phyloP scores from a whole-genome alignment of 2,888 invertebrate species.

The Diachrysia chrysitis region DNA sequence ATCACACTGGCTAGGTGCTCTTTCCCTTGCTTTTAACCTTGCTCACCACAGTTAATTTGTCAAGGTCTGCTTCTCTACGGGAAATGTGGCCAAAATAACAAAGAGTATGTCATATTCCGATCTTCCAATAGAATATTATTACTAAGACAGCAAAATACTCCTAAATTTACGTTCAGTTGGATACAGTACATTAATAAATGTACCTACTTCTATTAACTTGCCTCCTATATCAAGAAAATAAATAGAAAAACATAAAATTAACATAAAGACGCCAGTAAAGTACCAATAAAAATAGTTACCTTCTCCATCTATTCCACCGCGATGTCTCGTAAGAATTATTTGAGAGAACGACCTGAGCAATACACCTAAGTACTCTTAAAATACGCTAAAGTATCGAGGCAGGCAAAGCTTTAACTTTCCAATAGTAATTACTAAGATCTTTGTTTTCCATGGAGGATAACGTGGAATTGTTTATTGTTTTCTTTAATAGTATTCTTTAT shows the following conservation, averaged over 20 bases:
- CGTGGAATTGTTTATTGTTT: too few species aligned
- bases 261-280: constrained; percentile 57
- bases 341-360: constrained; percentile 57
- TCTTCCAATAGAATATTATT: not conserved
- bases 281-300: constrained; percentile 64
- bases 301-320: constrained; percentile 46
- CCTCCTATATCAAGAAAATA: not conserved
- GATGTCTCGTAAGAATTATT: constrained; percentile 69
- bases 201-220: not conserved
- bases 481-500: too few species aligned
- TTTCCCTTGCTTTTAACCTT: too few species aligned
- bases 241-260: constrained; percentile 14
- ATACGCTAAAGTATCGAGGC: constrained; percentile 54
- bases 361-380: constrained; percentile 65
- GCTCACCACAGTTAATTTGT: too few species aligned
- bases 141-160: not conserved
- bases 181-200: not conserved
- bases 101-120: too few species aligned
- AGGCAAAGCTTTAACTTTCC: constrained; percentile 32
- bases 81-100: too few species aligned
- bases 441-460: not conserved
- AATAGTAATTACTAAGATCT: constrained; percentile 1
- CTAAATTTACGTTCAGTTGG: not conserved
- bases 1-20: too few species aligned
- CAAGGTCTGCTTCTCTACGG: too few species aligned